These are phyloP conservation scores for Atrichornis clamosus DNA, from an alignment of 2,113 vertebrate genomes.

Conservation along the genomic window DNA sequence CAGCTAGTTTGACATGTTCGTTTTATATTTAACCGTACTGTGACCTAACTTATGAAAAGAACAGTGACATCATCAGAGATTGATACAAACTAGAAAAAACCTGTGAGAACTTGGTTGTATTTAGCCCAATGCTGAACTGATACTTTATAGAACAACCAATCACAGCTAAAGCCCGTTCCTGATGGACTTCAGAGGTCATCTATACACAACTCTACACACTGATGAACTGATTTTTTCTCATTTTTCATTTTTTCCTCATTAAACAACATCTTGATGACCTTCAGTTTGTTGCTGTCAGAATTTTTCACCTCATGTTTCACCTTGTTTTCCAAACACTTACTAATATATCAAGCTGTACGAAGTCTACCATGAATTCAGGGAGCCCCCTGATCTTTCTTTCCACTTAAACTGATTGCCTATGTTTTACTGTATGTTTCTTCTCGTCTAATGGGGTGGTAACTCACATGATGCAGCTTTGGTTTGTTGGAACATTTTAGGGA, in stretches of 20 bases:
- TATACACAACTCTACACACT: neutral
- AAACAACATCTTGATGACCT: neutral
- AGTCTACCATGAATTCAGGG: neutral
- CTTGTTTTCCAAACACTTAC: neutral
- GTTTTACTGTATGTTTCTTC: neutral
- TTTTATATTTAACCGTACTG: neutral
- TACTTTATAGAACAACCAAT: neutral
- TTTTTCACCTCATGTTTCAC: neutral
- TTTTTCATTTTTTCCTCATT: neutral
- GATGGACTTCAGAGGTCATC: neutral
- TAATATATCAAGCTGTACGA: neutral
- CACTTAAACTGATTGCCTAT: neutral
- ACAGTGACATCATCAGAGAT: neutral
- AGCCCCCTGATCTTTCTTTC: neutral
- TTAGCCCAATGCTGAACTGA: neutral
- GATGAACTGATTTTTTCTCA: neutral
- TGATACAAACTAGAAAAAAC: neutral
- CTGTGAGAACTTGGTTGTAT: neutral
- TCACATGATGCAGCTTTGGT: neutral
- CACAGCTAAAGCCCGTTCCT: neutral
- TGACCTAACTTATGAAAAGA: neutral
- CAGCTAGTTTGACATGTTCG: neutral
- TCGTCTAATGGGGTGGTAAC: neutral
- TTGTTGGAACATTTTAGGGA: neutral
- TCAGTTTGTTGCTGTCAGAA: neutral